phyloP scores from a whole-genome alignment of 2,113 vertebrate genomes.

The Pardalotus punctatus region DNA sequence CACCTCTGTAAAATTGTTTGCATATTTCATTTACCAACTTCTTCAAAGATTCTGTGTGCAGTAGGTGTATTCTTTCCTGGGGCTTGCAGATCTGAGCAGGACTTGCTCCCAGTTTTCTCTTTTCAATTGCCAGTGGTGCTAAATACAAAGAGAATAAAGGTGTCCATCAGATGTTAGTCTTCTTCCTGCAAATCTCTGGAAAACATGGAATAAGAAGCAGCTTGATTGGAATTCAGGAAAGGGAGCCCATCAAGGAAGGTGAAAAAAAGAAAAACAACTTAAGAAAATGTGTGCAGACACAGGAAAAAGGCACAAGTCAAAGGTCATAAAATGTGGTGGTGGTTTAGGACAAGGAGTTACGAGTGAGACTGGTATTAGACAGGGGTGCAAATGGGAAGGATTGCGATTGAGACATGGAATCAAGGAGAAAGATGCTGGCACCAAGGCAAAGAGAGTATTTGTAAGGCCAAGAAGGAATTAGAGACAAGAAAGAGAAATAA shows the following conservation, averaged over 20 bases:
- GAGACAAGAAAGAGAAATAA: neutral
- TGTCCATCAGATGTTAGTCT: neutral
- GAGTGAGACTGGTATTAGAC: neutral
- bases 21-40: slow-evolving; percentile 12
- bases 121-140: neutral
- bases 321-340: neutral
- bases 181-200: neutral
- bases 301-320: neutral
- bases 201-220: neutral
- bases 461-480: neutral
- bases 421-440: neutral
- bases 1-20: slow-evolving; percentile 6
- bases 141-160: slow-evolving; percentile 5
- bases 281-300: neutral
- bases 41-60: slow-evolving; percentile 23
- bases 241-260: neutral
- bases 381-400: neutral
- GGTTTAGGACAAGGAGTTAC: neutral
- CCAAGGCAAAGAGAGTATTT: neutral
- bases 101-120: slow-evolving; percentile 14
- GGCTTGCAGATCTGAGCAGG: neutral
- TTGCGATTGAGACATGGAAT: neutral
- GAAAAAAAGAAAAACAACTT: neutral
- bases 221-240: neutral
- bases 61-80: neutral